Evolutionary conservation across 2,113 vertebrate species (phyloP).

Genomic region (Silurus asotus): DNA sequence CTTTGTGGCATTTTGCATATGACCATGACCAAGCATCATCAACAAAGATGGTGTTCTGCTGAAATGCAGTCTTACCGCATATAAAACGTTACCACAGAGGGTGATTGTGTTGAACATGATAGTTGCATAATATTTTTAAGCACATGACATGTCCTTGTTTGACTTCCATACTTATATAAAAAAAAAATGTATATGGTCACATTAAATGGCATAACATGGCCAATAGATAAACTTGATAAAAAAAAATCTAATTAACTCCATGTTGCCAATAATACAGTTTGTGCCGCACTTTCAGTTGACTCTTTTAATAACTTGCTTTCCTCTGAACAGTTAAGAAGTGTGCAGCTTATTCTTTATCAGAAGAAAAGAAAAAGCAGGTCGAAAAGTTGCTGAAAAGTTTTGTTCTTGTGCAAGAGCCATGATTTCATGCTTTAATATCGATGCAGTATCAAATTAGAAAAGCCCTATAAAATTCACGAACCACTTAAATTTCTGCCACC

Average conservation of each 20-base stretch:
- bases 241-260: neutral
- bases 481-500: neutral
- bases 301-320: neutral
- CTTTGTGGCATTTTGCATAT: neutral
- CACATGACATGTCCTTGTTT: neutral
- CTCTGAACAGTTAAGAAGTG: neutral
- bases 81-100: neutral
- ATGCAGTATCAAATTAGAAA: neutral
- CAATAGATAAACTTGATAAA: neutral
- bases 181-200: neutral
- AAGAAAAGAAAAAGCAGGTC: neutral
- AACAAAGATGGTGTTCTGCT: neutral
- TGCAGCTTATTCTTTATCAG: neutral
- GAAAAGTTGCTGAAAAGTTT: neutral
- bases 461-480: neutral
- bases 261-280: neutral
- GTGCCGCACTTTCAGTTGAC: neutral
- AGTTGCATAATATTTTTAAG: neutral
- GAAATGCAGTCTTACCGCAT: neutral
- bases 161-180: neutral
- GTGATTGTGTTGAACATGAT: neutral
- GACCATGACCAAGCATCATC: neutral
- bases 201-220: neutral
- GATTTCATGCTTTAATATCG: neutral
- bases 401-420: neutral